Evolutionary conservation across 2,113 vertebrate species (phyloP), one percentile per base, ranked within the genome.

Genomic region (Rhinoptilus africanus): DNA sequence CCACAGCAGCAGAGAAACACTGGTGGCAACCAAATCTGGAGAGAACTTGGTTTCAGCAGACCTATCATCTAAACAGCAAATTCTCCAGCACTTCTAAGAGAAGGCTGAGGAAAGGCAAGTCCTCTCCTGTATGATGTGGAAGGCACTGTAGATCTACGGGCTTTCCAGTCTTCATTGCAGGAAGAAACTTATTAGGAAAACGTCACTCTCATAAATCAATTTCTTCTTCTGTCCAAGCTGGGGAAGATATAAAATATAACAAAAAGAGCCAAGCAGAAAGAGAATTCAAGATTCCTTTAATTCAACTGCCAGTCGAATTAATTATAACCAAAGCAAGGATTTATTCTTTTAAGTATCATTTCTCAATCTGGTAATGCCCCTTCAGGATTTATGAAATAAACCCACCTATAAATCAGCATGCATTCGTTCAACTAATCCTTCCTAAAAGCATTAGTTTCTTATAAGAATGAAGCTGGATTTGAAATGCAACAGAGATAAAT

Each of bases 381-480:
- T 34, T 88, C 57, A 91, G 56, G 78, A 80, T 47, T 85, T 51
- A 83, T 1, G 8, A 88, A 85, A 86, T 66, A 89, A 95, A 80
- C 9, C 9, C 30, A 56, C 68, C 54, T 86, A 71, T 63, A 83
- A 91, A 82, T 37, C 81, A 86, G 37, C 77, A 78, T 27, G 30
- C 27, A 47, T 71, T 72, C 56, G 68, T 77, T 94, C 60, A 84
- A 76, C 3, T 79, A 64, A 74, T 47, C 32, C 37, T 72, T 93
- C 21, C 47, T 67, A 67, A 89, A 48, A 92, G 39, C 85, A 95
- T 83, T 84, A 27, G 72, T 60, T 85, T 94, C 75, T 79, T 87
- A 12, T 28, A 69, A 57, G 32, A 93, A 56, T 23, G 35, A 91
- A 75, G 50, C 12, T 78, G 62, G 72, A 79, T 71, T 92, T 90